Base-by-base conservation (phyloP, 2,888 invertebrate genomes). In the Caenorhabditis doughertyi region DNA sequence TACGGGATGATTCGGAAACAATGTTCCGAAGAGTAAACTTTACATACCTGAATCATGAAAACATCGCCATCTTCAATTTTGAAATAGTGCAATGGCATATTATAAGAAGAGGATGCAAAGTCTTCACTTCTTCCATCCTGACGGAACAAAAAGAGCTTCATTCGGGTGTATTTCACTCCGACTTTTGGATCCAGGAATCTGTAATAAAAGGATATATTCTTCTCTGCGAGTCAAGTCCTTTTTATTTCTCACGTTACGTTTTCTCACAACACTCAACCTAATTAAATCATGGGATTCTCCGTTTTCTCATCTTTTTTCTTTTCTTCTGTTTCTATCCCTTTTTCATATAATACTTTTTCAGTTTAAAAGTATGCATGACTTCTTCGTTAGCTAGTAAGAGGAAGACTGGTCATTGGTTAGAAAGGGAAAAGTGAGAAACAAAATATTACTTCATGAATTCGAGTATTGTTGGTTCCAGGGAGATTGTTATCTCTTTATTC, bases 51-150 rank as follows among this genome's bases (percentile, higher is more conserved):
- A 73, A 89, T 79, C 56, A 67, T 80, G 76, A 92, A 89, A 32
- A 89, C 88, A 83, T 92, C 92, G n/a, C 90, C 91, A 56, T 92
- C 91, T 25, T 87, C 88, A 25, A 92, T 84, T 47, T 90, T 89
- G 42, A 90, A 89, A 16, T 89, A 87, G 72, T 89, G 86, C 29
- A 92, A 82, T 23, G 82, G 77, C 79, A 83, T 72, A 42, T 86
- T 86, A 68, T 82, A 81, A 4, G 77, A 49, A 35, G 82, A 72
- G n/a, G 77, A 44, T n/a, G 58, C 9, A n/a, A 79, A 79, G 42
- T 86, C 70, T 74, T 90, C 89, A 16, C 84, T 89, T 2, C 85
- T 70, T n/a, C 84, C 83, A 32, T 82, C 85, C 0, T 25, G 35
- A 32, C 81, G 79, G 25, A 79, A 56, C 58, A 84, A 64, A 73